Base-by-base conservation (phyloP, 2,113 vertebrate genomes). In the Misgurnus mizolepis region DNA sequence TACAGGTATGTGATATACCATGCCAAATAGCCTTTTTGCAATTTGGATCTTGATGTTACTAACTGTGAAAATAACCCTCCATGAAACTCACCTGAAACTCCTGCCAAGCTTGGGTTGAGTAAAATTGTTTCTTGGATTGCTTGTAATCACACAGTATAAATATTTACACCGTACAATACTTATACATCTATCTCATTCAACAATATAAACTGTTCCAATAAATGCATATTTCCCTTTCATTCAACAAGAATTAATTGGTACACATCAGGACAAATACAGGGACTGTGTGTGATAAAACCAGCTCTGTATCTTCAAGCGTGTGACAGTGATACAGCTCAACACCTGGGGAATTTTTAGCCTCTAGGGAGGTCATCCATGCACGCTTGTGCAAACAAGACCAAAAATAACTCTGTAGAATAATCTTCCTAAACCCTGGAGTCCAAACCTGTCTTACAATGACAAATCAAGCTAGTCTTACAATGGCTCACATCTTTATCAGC, bases 341-440 rank as follows among this genome's bases (percentile, higher is more conserved):
- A 61, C 65, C 65, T 62, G 65, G 56, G 67, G 64, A 68, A 50
- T 22, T 27, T 76, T 34, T 39, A 40, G 72, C 55, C 65, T 76
- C 65, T 53, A 22, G 11, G 47, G 72, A 76, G 55, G 72, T 68
- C 22, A 50, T 76, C 22, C 61, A 43, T 58, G 49, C 71, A 49
- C 17, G 39, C 61, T 56, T 39, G 27, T 58, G 56, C 45, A 58
- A 69, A 76, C 50, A 67, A 17, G 27, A 41, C 34, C 10, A 17
- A 69, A 61, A 76, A 81, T 76, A 80, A 75, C 58, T 67, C 61
- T 68, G 43, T 61, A 12, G 47, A 76, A 55, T 79, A 75, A 53
- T 66, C 58, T 83, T 75, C n/a, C 55, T 8, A 39, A 76, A 76
- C 17, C 27, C 6, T 61, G 71, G 15, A 71, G 50, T 60, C 17